Evolutionary conservation across 2,888 invertebrate genomes (phyloP), one percentile per base, ranked within the genome.

Genomic region (Muscina levida): DNA sequence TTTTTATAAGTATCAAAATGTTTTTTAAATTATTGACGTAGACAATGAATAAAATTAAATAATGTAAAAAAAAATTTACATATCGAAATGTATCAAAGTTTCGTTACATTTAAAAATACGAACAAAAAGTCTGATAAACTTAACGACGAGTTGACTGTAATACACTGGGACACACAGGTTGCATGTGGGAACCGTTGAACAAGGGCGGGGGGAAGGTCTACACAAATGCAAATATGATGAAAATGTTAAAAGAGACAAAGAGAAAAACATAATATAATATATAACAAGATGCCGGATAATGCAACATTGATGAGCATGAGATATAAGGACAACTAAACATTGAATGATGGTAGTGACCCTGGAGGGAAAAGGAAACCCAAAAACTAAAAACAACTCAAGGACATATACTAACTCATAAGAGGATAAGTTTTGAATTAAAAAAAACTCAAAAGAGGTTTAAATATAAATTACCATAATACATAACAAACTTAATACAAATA

Each of bases 241-340:
- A 3, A 31, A 31, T 5, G 8, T 31, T 5, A 17, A 66, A 70
- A 15, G 17, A 24, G 51, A 72, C 13, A 53, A 11, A 44, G 39
- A 51, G 11, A 37, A 37, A 39, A 31, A 31, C 11, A 67, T 48
- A 17, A 26, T 57, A 67, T 15, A 48, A 71, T 65, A 31, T 13
- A 67, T 48, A 17, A 26, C 67, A 67, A 24, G 59, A 71, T 65
- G 70, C 53, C 39, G 44, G 10, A 53, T 26, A 57, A 71, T 76
- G 70, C 22, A 42, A 76, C 53, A 76, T 71, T 71, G 48, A 66
- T 71, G 26, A 15, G 48, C 8, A 24, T 11, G n/a, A 46, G 26
- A 5, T 8, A 76, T 53, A 11, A 13, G 17, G 15, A n/a, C 37
- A 17, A 42, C 13, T 31, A 3, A 31, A 31, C 31, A 31, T 31